Base-by-base conservation (phyloP, 2,113 vertebrate species). In the Riparia riparia region DNA sequence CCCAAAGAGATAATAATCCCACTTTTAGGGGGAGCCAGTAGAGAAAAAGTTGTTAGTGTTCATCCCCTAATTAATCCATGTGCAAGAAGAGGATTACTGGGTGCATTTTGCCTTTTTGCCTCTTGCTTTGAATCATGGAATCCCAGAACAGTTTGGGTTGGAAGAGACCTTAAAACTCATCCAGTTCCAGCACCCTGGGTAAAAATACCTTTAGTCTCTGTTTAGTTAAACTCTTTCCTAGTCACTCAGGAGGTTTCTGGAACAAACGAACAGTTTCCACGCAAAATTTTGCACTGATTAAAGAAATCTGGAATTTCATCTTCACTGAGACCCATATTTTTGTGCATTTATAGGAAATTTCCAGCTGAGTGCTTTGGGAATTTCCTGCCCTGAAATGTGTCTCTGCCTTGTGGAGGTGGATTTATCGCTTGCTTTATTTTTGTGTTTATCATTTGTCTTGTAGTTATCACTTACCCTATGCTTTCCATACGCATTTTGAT, bases 31-130 rank as follows among this genome's bases (percentile, higher is more conserved):
- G 7, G 28, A 69, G 7, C 11, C 58, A 34, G 7, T 1, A 2
- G 29, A 37, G 56, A 44, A 83, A 25, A 26, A 20, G 11, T 17
- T 50, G 29, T 12, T 16, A 1, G 2, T 70, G n/a, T 12, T n/a
- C 51, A 20, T 26, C 9, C 25, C n/a, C 17, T 10, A 2, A 18
- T 8, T 12, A 29, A 26, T 21, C 8, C 18, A 3, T 1, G 2
- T 18, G 41, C 25, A 15, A 13, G 34, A 6, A n/a, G 41, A 54
- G 18, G 26, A 7, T 5, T 18, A 1, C 13, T 68, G 5, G 3
- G 6, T 34, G 61, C 18, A 4, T 34, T 91, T 83, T 9, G 10
- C 8, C 26, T 37, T 74, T 44, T 69, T 57, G 17, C 32, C 41
- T 81, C 66, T 78, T 20, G 18, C 6, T 54, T 31, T 69, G 24